A percentile compares a stretch with the other conserved stretches of the same genome.
These are phyloP conservation scores for Poecile montanus DNA, from an alignment of 2,797 vertebrate genomes.

Conservation along the genomic window DNA sequence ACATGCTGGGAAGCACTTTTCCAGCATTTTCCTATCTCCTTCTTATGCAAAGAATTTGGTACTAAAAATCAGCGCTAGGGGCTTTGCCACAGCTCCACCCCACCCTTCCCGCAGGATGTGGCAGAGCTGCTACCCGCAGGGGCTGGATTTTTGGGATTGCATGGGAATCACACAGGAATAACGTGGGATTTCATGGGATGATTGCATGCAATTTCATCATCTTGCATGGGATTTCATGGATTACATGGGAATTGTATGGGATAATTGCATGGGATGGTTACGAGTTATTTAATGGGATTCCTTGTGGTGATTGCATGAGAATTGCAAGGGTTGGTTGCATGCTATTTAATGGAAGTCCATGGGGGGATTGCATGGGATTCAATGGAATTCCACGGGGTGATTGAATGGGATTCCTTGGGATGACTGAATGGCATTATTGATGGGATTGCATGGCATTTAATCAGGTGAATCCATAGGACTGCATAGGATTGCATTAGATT, in stretches of 20 bases:
- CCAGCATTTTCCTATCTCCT: constrained; percentile 13
- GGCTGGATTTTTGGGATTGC: not conserved
- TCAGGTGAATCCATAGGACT: no score
- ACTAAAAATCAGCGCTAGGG: not conserved
- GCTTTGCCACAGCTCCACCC: not conserved
- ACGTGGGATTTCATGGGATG: not conserved
- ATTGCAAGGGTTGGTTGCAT: no score
- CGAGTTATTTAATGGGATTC: not conserved
- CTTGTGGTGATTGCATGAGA: no score
- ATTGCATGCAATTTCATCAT: not conserved
- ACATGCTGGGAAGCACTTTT: not conserved
- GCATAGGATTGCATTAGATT: not conserved
- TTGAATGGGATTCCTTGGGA: not conserved
- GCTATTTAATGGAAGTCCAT: not conserved
- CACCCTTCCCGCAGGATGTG: fast-evolving
- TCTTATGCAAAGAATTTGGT: not conserved
- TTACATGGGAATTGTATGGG: not conserved
- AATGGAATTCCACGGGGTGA: no score
- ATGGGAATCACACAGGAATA: not conserved
- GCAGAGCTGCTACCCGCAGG: fast-evolving
- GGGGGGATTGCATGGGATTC: no score
- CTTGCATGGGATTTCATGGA: not conserved
- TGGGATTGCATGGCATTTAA: not conserved
- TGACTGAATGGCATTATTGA: not conserved
- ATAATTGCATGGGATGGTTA: no score